These are phyloP conservation scores for Brachirus orientalis DNA, from an alignment of 2,113 vertebrate genomes.

Conservation along the genomic window DNA sequence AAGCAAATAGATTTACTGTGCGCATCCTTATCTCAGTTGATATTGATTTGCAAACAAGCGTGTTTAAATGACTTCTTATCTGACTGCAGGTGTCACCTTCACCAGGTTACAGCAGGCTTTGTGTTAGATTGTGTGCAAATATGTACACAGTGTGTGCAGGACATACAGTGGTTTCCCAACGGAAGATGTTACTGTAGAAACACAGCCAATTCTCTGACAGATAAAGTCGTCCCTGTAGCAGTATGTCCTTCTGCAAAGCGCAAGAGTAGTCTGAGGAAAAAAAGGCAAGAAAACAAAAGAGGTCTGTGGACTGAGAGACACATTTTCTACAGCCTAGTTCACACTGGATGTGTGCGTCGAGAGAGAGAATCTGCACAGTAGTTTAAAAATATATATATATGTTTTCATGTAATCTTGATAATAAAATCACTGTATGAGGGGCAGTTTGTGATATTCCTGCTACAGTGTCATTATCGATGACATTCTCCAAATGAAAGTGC, in stretches of 20 bases:
- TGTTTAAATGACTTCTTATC: constrained; percentile 35
- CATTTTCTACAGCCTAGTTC: too few relatives aligned
- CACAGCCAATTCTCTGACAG: constrained; percentile 93
- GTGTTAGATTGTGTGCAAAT: constrained; percentile 20
- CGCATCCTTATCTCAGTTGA: constrained; percentile 36
- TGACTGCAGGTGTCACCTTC: constrained; percentile 24
- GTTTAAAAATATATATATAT: too few relatives aligned
- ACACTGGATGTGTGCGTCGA: too few relatives aligned
- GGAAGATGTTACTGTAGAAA: constrained; percentile 95
- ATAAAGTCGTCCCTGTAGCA: constrained; percentile 91
- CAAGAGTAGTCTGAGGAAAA: constrained; percentile 88
- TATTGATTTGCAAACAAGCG: constrained; percentile 45
- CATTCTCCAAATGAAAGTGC: too few relatives aligned
- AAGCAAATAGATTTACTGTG: neutral
- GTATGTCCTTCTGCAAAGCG: constrained; percentile 91
- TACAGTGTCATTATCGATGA: too few relatives aligned
- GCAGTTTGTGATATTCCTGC: too few relatives aligned
- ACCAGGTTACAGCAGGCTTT: neutral
- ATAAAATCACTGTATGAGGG: too few relatives aligned
- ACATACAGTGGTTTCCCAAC: constrained; percentile 92
- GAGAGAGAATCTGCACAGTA: too few relatives aligned
- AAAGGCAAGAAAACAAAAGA: constrained; percentile 8
- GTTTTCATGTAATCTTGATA: too few relatives aligned
- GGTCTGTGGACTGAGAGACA: neutral
- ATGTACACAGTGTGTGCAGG: constrained; percentile 18